Conservation (phyloP, 2,888 invertebrate genomes). For the Dynastes tityus region DNA sequence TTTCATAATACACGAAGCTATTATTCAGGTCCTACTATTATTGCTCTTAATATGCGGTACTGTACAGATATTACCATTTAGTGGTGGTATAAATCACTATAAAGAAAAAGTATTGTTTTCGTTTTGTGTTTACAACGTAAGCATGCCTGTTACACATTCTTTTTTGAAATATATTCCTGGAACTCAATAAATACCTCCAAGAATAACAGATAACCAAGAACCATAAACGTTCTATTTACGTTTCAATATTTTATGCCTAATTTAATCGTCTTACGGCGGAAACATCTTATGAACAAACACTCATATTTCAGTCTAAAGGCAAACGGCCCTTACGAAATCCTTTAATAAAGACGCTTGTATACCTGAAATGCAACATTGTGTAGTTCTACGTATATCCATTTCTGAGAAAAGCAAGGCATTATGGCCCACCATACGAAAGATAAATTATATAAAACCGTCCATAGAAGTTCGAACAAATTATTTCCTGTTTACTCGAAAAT, state of each 20-base stretch:
- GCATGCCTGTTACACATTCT: no score
- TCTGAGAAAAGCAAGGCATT: conserved; percentile 19
- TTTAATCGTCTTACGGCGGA: conserved; percentile 30
- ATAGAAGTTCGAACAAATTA: conserved; percentile 34
- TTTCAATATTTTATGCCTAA: conserved; percentile 37
- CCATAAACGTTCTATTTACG: conserved; percentile 16
- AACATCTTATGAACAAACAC: conserved; percentile 31
- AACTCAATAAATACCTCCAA: not conserved
- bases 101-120: no score
- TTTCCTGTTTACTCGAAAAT: conserved; percentile 42
- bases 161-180: not conserved
- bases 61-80: not conserved
- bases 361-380: conserved; percentile 39
- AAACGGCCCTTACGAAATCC: conserved; percentile 10
- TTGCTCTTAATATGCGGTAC: no score
- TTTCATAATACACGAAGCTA: no score
- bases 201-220: not conserved
- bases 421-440: conserved; percentile 18
- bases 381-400: not conserved
- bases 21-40: no score
- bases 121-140: no score
- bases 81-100: not conserved
- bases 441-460: conserved; percentile 31
- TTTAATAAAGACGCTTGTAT: conserved; percentile 27
- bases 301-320: conserved; percentile 14